Base-by-base conservation (phyloP, 2,797 vertebrate genomes). In the Pristis pectinata region DNA sequence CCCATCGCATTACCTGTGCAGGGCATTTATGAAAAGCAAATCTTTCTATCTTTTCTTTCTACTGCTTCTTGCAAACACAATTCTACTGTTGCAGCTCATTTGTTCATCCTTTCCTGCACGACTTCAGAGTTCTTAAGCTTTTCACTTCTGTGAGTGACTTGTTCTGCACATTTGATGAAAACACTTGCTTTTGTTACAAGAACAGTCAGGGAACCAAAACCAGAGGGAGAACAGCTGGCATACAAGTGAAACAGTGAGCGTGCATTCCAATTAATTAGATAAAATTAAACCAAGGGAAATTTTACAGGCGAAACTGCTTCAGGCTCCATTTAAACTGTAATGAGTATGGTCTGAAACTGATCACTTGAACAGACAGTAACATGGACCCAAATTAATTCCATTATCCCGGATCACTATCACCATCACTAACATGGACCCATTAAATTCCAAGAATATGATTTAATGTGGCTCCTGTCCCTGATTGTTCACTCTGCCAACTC, bases 281-380 rank as follows among this genome's bases (percentile, higher is more conserved):
- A n/a, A 64, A 91, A 37, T 37, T 37, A 91, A 91, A 91, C 61
- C 19, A 41, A 41, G 17, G 8, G 6, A 91, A 49, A n/a, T 64
- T 64, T 91, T 91, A 91, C 87, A 91, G 34, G 6, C 17, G 1
- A 37, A 91, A 64, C 15, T 37, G 56, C 17, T 91, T 91, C 37
- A 61, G 85, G 19, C 34, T 91, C 56, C 59, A 91, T 22, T 64
- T 61, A 91, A 64, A 64, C 5, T 59, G 59, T 37, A 89, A 89
- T 61, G 53, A 91, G 87, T 24, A n/a, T 19, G n/a, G 59, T 91
- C 59, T 64, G 59, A 91, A 17, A n/a, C 87, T 64, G 59, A 91
- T 91, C 87, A 91, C 34, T 89, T 89, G 61, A 91, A 61, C 59
- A 91, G 59, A 64, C 83, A 87, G 49, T 34, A 56, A 85, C 49